These are phyloP conservation scores for Cataglyphis cursor DNA, from an alignment of 2,888 invertebrate species.

Conservation along the genomic window DNA sequence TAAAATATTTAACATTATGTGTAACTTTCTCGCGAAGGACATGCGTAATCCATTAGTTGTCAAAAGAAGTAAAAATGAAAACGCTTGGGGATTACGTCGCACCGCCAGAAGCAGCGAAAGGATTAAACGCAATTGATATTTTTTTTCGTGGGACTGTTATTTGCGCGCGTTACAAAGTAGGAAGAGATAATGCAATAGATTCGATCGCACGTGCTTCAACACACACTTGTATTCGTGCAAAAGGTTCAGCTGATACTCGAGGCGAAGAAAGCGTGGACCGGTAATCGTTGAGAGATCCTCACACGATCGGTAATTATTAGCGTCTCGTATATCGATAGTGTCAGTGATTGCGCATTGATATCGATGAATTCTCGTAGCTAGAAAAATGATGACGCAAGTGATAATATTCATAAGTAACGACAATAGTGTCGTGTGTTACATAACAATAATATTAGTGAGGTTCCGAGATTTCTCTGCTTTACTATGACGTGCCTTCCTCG, in stretches of 20 bases:
- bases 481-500: background rate
- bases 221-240: conserved; percentile 38
- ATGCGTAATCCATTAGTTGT: conserved; percentile 8
- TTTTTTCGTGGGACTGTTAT: conserved; percentile 13
- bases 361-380: background rate
- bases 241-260: conserved; percentile 67
- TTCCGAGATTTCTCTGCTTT: background rate
- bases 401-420: background rate
- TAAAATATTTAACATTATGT: conserved; percentile 4
- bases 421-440: background rate
- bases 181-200: conserved; percentile 54
- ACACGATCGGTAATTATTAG: conserved; percentile 14
- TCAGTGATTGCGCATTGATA: background rate
- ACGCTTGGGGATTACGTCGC: conserved; percentile 17
- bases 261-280: conserved; percentile 73
- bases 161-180: conserved; percentile 14
- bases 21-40: conserved; percentile 19
- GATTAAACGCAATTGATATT: conserved; percentile 1
- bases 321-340: background rate
- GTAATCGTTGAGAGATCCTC: conserved; percentile 51
- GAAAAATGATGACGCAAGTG: background rate
- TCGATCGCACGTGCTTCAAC: conserved; percentile 32
- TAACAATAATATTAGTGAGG: background rate
- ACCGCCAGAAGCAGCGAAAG: conserved; percentile 47
- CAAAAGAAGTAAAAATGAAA: background rate